Evolutionary conservation across 2,113 vertebrate genomes (phyloP), one percentile per base, ranked within the genome.

Genomic region (Misgurnus anguillicaudatus): DNA sequence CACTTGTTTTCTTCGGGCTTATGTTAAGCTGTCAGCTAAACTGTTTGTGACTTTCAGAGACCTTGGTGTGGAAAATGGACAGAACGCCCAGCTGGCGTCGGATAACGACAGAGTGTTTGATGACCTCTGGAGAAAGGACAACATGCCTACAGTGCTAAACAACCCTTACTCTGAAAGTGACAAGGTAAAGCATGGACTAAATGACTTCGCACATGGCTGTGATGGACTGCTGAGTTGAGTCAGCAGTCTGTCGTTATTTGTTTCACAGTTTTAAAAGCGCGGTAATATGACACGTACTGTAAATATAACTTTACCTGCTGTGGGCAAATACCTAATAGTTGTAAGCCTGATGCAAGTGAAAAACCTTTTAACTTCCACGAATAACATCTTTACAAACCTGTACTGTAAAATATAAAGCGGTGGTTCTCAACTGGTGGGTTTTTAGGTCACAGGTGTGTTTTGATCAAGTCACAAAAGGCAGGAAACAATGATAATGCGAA

Each of bases 71-170:
- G 94, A 90, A 84, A 87, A 85, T 0, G 92, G 90, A 79, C 93
- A 89, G 53, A 77, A 89, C 0, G 68, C 89, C 24, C 89, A 94
- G 2, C 91, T 93, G 9, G 85, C 4, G 0, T 86, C 91, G 72
- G 93, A 96, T 87, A 95, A 92, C 0, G 87, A 95, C 82, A 89
- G 88, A 21, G 90, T 90, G 78, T 80, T 85, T 53, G 88, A 80
- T 45, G 93, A 95, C 82, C 87, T 92, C 57, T 94, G 92, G 91
- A 92, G 78, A 9, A 94, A 92, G 61, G 90, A 90, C 85, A 92
- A 89, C 0, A 65, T 64, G 72, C 91, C 94, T 0, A 79, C 88
- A n/a, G 88, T 92, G 81, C 88, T 93, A 77, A 95, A 94, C 93
- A 95, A 93, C 86, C 92, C 92, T 0, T 90, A 93, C 79, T 90